These are phyloP conservation scores for Phymatocera aterrima DNA, from an alignment of 2,888 invertebrate species.

Conservation along the genomic window DNA sequence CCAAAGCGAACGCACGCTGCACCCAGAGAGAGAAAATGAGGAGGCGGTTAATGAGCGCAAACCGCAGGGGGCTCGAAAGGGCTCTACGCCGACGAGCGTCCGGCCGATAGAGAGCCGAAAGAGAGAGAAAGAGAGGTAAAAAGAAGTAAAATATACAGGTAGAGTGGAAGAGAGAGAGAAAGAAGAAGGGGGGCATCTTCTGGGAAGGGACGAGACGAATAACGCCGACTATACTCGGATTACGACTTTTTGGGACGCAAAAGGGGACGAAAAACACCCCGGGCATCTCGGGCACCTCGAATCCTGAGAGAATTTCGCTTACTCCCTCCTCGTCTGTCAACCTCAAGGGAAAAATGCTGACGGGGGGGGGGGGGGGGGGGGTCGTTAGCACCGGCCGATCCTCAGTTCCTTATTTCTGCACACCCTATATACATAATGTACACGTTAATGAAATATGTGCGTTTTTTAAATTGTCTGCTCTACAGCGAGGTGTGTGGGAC, in stretches of 20 bases:
- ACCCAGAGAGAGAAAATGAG: constrained; percentile 51
- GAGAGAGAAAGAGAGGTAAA: constrained; percentile 6
- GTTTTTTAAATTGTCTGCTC: not conserved
- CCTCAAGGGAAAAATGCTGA: not conserved
- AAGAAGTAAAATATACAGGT: not conserved
- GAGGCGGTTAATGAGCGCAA: constrained; percentile 72
- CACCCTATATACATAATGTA: not conserved
- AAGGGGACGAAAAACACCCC: not conserved
- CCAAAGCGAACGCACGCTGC: constrained; percentile 52
- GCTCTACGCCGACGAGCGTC: constrained; percentile 45
- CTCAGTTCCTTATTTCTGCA: not conserved
- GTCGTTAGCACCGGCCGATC: not conserved
- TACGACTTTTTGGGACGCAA: constrained; percentile 44
- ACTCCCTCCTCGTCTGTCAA: constrained; percentile 38
- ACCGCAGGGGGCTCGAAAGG: constrained; percentile 66
- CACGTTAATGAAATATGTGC: not conserved
- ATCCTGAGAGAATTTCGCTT: not conserved
- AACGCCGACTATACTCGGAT: constrained; percentile 40
- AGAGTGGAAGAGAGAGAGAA: not conserved
- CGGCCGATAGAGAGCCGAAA: constrained; percentile 49
- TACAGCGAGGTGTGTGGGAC: not conserved
- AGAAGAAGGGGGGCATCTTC: constrained; percentile 31
- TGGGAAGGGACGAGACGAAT: constrained; percentile 29
- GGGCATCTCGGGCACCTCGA: not conserved
- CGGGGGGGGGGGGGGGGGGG: not conserved